Evolutionary conservation across 2,888 invertebrate species (phyloP), one percentile per base, ranked within the genome.

Genomic region (Drosophila falleni): DNA sequence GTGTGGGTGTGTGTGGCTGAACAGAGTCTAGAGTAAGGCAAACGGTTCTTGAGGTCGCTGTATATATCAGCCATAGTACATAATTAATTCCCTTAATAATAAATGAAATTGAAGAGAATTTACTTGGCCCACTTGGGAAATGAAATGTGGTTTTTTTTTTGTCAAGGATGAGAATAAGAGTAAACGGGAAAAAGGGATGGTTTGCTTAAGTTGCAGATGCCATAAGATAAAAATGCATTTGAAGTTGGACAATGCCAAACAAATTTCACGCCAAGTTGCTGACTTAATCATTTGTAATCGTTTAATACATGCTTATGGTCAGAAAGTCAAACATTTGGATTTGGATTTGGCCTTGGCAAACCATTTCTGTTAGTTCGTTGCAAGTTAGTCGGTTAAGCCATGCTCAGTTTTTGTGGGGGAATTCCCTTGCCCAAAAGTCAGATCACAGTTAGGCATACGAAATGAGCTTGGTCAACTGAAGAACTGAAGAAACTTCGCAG

Each of bases 251-350:
- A 58, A 56, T 44, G 66, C 33, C 53, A 47, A 63, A 60, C 78
- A 80, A 83, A 80, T 78, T 73, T 88, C 54, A 70, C 67, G 78
- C 78, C 69, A 74, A 79, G 68, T 71, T 77, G 73, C 58, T 44
- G 79, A 84, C 84, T 81, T 80, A 75, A 89, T 81, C 85, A 84
- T 84, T 81, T 87, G 81, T 74, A 89, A 87, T 86, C 89, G 87
- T 68, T 89, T 87, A 70, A 87, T 77, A 78, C 68, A 63, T 71
- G 67, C 66, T 71, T 67, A 74, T 62, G 70, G 62, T 56, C 44
- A 77, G n/a, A 41, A 19, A n/a, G 19, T 35, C 65, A 55, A 61
- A 29, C 46, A 69, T 19, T 42, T 44, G 23, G n/a, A 69, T 19
- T 42, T 44, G 23, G n/a, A 69, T 19, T 42, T 44, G 23, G n/a